Evolutionary conservation across 2,113 vertebrate genomes (phyloP).

Genomic region (Empidonax traillii): DNA sequence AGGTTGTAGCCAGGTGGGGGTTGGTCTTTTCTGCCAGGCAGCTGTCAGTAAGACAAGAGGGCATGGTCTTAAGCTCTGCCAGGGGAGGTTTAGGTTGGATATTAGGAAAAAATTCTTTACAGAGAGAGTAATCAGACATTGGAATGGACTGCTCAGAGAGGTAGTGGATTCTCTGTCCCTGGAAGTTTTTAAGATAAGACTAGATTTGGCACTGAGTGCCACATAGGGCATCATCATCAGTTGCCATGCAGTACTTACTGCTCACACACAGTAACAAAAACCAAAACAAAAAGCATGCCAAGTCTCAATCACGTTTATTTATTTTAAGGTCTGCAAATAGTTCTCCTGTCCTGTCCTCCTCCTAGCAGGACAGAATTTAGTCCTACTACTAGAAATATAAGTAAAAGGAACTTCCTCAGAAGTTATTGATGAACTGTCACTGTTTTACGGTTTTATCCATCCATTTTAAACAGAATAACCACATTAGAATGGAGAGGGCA

Average conservation of each 20-base stretch:
- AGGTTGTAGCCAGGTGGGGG: no score
- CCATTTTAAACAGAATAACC: not conserved
- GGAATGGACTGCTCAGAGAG: no score
- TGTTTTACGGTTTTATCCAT: not conserved
- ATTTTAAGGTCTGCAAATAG: not conserved
- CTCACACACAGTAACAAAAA: not conserved
- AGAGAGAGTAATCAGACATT: no score
- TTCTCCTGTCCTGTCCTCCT: not conserved
- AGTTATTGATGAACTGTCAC: not conserved
- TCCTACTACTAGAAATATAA: not conserved
- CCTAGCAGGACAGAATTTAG: not conserved
- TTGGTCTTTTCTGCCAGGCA: no score
- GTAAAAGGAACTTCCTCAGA: not conserved
- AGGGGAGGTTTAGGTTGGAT: no score
- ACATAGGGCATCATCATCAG: not conserved
- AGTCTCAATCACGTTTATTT: not conserved
- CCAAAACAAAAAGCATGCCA: not conserved
- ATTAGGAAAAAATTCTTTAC: no score
- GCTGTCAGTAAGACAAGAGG: no score
- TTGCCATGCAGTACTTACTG: not conserved
- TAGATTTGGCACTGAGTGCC: no score
- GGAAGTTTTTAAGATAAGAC: no score
- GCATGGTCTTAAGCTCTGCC: no score
- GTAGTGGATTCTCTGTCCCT: no score
- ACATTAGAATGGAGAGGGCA: not conserved